Conservation (phyloP, 1,140 invertebrate species). For the Sipha flava region DNA sequence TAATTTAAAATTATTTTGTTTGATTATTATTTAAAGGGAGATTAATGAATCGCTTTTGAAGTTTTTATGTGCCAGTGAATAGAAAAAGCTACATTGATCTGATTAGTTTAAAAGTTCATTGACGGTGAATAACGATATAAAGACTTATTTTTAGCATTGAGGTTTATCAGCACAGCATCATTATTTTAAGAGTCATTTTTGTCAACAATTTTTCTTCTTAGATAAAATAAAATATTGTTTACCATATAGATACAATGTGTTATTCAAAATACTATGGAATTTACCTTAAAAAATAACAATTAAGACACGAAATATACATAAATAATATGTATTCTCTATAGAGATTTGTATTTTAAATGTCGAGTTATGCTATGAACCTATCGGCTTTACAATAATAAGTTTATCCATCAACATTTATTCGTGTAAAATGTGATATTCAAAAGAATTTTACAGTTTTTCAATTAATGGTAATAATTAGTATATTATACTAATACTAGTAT, state of each 20-base stretch:
- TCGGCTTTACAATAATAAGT: too few species aligned
- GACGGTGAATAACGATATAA: neutral
- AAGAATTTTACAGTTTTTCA: too few species aligned
- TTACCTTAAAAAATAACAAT: neutral
- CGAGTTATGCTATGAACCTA: too few species aligned
- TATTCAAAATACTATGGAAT: neutral
- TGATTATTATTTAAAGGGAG: neutral
- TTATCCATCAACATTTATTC: too few species aligned
- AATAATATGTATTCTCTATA: neutral
- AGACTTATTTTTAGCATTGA: neutral
- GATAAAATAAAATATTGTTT: neutral
- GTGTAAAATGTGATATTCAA: too few species aligned
- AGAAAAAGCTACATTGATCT: neutral
- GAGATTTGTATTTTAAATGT: neutral
- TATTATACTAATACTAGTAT: too few species aligned
- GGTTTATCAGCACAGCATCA: neutral
- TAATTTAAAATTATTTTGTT: neutral
- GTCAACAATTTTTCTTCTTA: neutral
- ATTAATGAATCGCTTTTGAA: slow-evolving; percentile 3
- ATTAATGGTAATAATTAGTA: too few species aligned
- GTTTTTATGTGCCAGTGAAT: neutral
- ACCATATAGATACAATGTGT: neutral
- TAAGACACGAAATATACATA: neutral
- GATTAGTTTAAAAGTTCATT: neutral
- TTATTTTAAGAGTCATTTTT: neutral